Percentiles rank a stretch among this genome's conserved stretches.
These are phyloP conservation scores for Sylvilagus floridanus DNA, from an alignment of 2,797 vertebrate species.

Conservation along the genomic window DNA sequence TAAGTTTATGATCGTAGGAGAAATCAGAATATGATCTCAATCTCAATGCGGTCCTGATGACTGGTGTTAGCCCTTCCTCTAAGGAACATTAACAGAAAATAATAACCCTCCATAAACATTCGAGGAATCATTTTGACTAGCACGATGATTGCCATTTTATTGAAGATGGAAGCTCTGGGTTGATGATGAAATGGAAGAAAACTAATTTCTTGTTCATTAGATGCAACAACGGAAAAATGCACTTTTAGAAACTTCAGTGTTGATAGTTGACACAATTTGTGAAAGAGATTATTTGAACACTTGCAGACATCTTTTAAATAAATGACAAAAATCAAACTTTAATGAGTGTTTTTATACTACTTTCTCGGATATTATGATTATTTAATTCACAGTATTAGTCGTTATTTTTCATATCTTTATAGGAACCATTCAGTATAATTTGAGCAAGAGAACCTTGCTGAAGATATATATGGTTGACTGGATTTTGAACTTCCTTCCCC, in stretches of 20 bases:
- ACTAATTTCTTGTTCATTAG: neutral
- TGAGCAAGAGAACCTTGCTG: neutral
- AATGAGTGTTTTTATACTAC: neutral
- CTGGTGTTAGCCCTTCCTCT: neutral
- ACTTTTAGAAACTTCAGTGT: neutral
- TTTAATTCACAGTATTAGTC: constrained; percentile 22
- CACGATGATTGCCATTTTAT: neutral
- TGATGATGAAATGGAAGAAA: neutral
- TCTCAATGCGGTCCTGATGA: neutral
- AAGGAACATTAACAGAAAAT: constrained; percentile 34
- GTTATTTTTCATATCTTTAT: constrained; percentile 52
- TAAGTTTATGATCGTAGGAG: neutral
- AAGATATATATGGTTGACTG: neutral
- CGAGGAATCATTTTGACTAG: neutral
- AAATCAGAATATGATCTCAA: neutral
- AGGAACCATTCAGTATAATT: neutral
- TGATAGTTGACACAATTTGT: constrained; percentile 4
- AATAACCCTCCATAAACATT: neutral
- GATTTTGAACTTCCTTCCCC: neutral
- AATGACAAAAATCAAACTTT: neutral
- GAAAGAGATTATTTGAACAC: neutral
- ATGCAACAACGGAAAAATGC: neutral
- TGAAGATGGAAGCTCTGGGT: neutral
- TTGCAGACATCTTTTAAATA: neutral
- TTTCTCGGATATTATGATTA: neutral